These are phyloP conservation scores for Anthopleura sola DNA, from an alignment of 64 coral and sea anemone genomes.

Conservation along the genomic window DNA sequence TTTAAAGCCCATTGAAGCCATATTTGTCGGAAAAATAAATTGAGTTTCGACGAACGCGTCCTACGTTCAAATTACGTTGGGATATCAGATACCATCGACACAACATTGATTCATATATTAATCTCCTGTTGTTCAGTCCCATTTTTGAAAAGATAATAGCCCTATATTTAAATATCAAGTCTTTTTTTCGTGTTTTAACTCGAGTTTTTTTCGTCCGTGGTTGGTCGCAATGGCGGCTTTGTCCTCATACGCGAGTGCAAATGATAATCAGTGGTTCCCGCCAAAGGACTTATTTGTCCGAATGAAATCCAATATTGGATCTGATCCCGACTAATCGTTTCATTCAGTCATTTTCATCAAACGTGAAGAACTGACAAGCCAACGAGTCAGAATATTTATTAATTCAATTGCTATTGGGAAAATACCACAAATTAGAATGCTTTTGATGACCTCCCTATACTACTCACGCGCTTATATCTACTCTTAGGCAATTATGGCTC, in stretches of 20 bases:
- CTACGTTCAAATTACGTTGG: not conserved
- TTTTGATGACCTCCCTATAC: not conserved
- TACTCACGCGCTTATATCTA: no score
- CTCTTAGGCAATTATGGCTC: no score
- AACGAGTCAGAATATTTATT: not conserved
- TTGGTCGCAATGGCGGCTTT: not conserved
- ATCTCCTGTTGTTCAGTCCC: not conserved
- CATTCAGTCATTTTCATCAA: not conserved
- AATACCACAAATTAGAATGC: not conserved
- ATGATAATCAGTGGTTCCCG: not conserved
- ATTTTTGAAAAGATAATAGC: not conserved
- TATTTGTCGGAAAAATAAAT: not conserved
- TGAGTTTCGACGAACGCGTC: not conserved
- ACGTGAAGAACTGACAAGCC: not conserved
- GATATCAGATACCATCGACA: not conserved
- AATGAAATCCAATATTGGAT: not conserved
- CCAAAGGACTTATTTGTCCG: not conserved
- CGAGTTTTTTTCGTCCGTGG: not conserved
- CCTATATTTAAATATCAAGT: not conserved
- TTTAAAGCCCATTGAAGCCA: slow-evolving; percentile 9
- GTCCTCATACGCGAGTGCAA: not conserved
- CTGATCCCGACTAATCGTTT: not conserved
- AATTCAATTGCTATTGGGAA: not conserved
- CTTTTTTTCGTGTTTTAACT: not conserved
- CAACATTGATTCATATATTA: not conserved